Evolutionary conservation across 2,113 vertebrate genomes (phyloP), one percentile per base, ranked within the genome.

Genomic region (Podarcis cretensis): DNA sequence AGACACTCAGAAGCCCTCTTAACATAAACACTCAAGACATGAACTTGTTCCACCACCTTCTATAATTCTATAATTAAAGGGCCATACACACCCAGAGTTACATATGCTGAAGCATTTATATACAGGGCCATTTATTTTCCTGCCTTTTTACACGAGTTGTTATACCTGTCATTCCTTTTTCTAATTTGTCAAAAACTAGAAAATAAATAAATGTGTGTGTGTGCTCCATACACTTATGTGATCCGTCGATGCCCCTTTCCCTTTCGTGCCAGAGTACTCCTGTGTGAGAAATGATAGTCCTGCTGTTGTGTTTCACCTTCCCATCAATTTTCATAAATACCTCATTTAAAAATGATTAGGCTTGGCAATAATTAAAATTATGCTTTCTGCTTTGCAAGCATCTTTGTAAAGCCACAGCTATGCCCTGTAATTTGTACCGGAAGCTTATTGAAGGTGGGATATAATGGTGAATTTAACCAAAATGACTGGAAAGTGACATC

Each of bases 261-360:
- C 30, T 65, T 16, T 90, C 13, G 32, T 83, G 54, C 9, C n/a
- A 82, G 12, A 80, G 90, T 21, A 25, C 84, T 85, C 66, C n/a
- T 82, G 25, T 71, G 16, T 21, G 69, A 90, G 84, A 25, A 43
- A 74, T 10, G 14, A 30, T 66, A 48, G 7, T 78, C 5, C 37
- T 25, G 8, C 3, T 78, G 43, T 85, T 90, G 1, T 59, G 32
- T 25, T 3, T 81, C 0, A 0, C 13, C 77, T 43, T 91, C 65
- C 43, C 59, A 84, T 21, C 83, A 78, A 32, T 87, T 32, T 91
- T 89, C 84, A 81, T 83, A 68, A 81, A 32, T 48, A 14, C 43
- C 32, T 78, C 10, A 40, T 89, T 93, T 92, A 87, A 87, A 90
- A 93, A 90, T n/a, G 76, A 75, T 59, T 90, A 85, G 4, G 10